phyloP scores from a whole-genome alignment of 2,797 vertebrate species.

The Scolopax bukidnonensis region DNA sequence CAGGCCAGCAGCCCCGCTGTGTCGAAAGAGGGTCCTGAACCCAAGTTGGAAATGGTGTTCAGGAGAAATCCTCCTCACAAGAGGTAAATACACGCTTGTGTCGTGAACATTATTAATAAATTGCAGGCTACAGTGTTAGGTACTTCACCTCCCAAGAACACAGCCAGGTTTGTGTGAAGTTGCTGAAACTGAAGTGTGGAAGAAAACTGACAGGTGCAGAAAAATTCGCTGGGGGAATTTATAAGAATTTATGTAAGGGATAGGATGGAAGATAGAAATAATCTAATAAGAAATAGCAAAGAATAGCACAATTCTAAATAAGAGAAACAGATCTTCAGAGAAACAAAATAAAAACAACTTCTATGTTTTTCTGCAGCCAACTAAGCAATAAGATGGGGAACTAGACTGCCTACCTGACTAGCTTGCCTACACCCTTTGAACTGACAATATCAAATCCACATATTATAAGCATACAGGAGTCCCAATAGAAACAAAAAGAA shows the following conservation, averaged over 20 bases:
- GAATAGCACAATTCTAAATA: not conserved
- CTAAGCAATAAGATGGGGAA: not conserved
- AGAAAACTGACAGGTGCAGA: not conserved
- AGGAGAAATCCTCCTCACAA: not conserved
- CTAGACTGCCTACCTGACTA: not conserved
- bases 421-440: not conserved
- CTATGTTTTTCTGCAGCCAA: not conserved
- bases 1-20: not conserved
- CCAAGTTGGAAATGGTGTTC: not conserved
- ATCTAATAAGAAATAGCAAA: not conserved
- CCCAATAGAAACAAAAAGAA: not conserved
- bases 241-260: not conserved
- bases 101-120: not conserved
- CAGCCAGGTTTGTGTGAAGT: not conserved
- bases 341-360: not conserved
- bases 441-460: not conserved
- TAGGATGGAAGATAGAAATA: not conserved
- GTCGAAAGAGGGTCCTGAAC: not conserved
- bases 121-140: not conserved
- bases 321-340: not conserved
- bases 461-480: not conserved
- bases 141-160: not conserved
- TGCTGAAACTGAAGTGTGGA: not conserved
- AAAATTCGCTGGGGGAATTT: not conserved
- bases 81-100: not conserved